Evolutionary conservation across 2,888 invertebrate genomes (phyloP).

Genomic region (Alentia gelatinosa): DNA sequence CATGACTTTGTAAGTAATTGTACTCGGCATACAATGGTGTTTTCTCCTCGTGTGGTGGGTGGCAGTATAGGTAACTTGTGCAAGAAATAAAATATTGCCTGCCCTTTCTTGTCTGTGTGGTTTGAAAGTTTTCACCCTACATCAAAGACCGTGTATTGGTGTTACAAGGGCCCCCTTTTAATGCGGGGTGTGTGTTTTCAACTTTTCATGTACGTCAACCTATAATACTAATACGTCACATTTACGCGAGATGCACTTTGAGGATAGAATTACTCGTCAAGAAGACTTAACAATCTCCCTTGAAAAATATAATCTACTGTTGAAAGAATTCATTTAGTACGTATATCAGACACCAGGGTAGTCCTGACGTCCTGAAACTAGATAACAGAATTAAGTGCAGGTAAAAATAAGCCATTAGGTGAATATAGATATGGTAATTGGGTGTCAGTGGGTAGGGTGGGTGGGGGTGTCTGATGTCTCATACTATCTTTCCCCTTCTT

Average conservation of each 20-base stretch:
- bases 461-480: not conserved
- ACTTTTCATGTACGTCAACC: not conserved
- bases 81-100: not conserved
- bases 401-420: not conserved
- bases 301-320: no score
- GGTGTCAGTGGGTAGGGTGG: not conserved
- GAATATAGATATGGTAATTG: not conserved
- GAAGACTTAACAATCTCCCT: no score
- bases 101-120: not conserved
- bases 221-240: not conserved
- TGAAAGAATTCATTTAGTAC: not conserved
- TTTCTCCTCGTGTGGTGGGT: not conserved
- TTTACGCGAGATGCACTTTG: not conserved
- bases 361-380: no score
- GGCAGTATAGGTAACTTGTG: not conserved
- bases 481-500: not conserved
- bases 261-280: not conserved
- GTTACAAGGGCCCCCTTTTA: not conserved
- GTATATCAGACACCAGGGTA: not conserved
- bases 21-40: not conserved
- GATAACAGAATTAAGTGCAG: not conserved
- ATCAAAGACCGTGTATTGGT: not conserved
- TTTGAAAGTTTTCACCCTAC: not conserved
- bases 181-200: not conserved
- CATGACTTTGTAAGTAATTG: conserved; percentile 4